Evolutionary conservation across 1,140 invertebrate genomes (phyloP).

Genomic region (Coelopa frigida): DNA sequence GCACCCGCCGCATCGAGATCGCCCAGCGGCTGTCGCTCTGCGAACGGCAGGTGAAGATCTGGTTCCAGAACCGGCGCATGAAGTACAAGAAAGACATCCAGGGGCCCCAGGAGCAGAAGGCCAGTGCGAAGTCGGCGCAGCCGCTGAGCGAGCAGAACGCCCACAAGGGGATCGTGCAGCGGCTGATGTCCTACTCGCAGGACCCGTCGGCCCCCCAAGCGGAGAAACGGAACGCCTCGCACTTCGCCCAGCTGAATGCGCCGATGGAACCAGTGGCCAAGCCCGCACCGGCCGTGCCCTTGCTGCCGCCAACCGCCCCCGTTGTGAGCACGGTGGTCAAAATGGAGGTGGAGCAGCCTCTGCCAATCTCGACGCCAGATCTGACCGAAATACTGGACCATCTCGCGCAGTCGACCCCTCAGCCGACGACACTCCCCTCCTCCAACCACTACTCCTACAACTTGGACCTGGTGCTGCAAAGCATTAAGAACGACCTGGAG

Average conservation of each 20-base stretch:
- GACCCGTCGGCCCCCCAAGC: constrained; percentile 21
- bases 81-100: constrained; percentile 39
- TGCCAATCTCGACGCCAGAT: constrained; percentile 16
- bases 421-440: constrained; percentile 1
- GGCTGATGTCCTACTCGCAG: constrained; percentile 39
- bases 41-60: constrained; percentile 87
- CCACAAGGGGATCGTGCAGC: constrained; percentile 35
- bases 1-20: constrained; percentile 73
- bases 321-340: not conserved
- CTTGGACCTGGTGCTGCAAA: constrained; percentile 31
- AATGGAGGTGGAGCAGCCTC: not conserved
- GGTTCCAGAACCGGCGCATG: constrained; percentile 53
- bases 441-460: constrained; percentile 30
- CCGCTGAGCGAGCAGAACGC: constrained; percentile 31
- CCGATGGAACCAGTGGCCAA: not conserved
- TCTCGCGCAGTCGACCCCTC: constrained; percentile 22
- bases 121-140: constrained; percentile 21
- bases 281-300: not conserved
- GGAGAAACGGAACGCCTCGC: constrained; percentile 11
- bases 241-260: constrained; percentile 7
- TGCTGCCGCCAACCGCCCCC: not conserved
- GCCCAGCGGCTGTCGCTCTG: constrained; percentile 65
- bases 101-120: constrained; percentile 21
- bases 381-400: constrained; percentile 37
- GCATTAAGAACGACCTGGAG: constrained; percentile 37